phyloP scores from a whole-genome alignment of 2,797 vertebrate genomes.

The Esox lucius region DNA sequence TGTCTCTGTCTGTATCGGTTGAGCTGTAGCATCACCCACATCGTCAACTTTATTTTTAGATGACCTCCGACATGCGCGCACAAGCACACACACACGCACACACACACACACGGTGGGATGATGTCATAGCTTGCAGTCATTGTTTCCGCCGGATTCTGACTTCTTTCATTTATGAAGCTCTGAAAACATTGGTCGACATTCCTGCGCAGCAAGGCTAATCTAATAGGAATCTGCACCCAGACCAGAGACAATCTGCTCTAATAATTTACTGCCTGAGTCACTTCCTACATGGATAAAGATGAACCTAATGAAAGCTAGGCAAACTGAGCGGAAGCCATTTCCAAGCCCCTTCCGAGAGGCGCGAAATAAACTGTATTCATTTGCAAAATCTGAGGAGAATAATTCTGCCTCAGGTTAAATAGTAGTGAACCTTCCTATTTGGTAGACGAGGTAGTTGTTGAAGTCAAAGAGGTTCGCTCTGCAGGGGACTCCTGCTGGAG shows the following conservation, averaged over 20 bases:
- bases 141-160: conserved; percentile 15
- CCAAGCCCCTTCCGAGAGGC: too few relatives aligned
- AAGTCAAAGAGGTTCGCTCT: too few relatives aligned
- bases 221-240: conserved; percentile 39
- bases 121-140: conserved; percentile 10
- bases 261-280: conserved; percentile 26
- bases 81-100: too few relatives aligned
- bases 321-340: neutral
- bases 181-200: conserved; percentile 11
- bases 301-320: conserved; percentile 27
- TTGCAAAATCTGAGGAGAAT: too few relatives aligned
- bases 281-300: conserved; percentile 41
- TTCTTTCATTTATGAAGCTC: neutral
- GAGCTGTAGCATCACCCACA: neutral
- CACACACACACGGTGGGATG: too few relatives aligned
- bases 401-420: too few relatives aligned
- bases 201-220: conserved; percentile 26
- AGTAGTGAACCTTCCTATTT: too few relatives aligned
- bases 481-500: neutral
- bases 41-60: neutral
- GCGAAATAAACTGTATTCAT: too few relatives aligned
- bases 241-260: conserved; percentile 24
- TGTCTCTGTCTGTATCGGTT: neutral
- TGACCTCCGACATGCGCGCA: neutral
- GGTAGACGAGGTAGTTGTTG: too few relatives aligned